Percentiles rank a stretch among this genome's conserved stretches.
These are phyloP conservation scores for Lycocerus yunnanus DNA, from an alignment of 2,888 invertebrate genomes.

Conservation along the genomic window DNA sequence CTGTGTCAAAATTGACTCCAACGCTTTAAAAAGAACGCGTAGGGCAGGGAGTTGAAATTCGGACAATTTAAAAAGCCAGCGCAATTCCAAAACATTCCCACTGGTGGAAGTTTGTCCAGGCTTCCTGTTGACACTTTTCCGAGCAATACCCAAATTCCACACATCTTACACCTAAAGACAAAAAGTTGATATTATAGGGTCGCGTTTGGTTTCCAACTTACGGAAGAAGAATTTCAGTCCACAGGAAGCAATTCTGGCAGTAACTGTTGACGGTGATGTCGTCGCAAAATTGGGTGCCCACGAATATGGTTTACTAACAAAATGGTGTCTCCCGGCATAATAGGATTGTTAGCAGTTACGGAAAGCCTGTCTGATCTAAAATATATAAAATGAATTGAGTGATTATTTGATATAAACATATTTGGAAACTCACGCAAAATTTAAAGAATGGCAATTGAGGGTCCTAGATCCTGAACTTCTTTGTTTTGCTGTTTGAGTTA, in stretches of 20 bases:
- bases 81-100: background rate
- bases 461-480: too few species aligned
- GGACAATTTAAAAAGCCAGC: background rate
- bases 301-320: background rate
- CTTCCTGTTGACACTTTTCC: background rate
- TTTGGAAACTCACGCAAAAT: background rate
- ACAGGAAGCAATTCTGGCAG: background rate
- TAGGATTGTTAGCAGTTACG: too few species aligned
- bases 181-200: background rate
- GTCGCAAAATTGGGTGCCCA: background rate
- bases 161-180: background rate
- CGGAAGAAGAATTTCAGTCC: background rate
- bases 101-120: background rate
- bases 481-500: background rate
- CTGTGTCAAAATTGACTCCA: background rate
- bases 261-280: background rate
- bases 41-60: background rate
- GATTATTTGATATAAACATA: too few species aligned
- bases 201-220: background rate
- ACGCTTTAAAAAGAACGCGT: background rate
- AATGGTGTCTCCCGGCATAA: background rate
- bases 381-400: background rate
- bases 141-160: background rate
- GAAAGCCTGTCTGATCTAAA: background rate
- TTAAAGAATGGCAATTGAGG: background rate